Percentiles rank a stretch among this genome's conserved stretches.
Conservation (phyloP, 2,888 invertebrate genomes). For the Eudemis profundana region DNA sequence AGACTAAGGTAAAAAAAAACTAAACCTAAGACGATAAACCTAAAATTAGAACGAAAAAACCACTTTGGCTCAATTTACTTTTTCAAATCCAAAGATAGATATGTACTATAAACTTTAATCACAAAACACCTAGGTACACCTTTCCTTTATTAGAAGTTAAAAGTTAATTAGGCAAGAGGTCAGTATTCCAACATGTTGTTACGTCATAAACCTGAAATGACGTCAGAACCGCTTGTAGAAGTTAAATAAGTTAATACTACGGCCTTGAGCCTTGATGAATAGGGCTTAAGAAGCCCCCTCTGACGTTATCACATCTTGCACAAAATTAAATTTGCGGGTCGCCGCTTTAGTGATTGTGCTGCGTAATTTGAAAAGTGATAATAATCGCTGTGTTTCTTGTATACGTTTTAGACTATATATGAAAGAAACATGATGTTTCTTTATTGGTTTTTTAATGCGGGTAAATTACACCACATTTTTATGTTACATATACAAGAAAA, state of each 20-base stretch:
- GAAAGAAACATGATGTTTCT: neutral
- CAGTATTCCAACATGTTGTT: neutral
- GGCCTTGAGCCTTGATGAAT: neutral
- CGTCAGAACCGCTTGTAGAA: neutral
- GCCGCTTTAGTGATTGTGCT: conserved; percentile 1
- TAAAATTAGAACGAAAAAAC: no score
- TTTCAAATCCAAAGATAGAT: no score
- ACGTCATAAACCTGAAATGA: neutral
- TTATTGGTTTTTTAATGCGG: no score
- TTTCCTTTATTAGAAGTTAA: no score
- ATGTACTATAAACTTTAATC: no score
- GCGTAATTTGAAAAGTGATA: neutral
- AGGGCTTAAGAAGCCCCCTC: neutral
- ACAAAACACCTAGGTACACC: no score
- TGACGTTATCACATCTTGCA: conserved; percentile 6
- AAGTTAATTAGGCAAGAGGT: no score
- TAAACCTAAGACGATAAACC: no score
- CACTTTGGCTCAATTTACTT: no score
- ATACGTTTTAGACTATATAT: neutral
- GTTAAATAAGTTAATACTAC: neutral
- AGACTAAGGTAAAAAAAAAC: no score
- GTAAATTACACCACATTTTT: no score
- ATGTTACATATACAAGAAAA: no score
- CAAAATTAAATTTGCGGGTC: conserved; percentile 27
- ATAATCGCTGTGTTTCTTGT: neutral